These are phyloP conservation scores for Acestrorhynchus altus DNA, from an alignment of 2,797 vertebrate species.

Conservation along the genomic window DNA sequence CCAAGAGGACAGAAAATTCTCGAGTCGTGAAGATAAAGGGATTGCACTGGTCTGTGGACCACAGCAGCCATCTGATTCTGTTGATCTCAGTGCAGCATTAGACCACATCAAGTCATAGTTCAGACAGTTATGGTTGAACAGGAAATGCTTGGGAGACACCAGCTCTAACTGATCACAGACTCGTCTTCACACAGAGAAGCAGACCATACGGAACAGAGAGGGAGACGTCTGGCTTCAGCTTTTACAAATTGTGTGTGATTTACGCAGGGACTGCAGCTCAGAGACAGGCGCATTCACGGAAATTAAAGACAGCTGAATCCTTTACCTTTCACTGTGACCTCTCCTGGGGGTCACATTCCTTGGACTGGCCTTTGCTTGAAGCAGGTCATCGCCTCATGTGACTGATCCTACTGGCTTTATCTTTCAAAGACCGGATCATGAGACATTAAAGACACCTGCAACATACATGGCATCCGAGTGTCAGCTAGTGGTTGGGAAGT, in stretches of 20 bases:
- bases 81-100: background rate
- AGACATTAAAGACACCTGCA: slow-evolving; percentile 5
- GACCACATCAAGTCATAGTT: slow-evolving; percentile 43
- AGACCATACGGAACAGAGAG: slow-evolving; percentile 20
- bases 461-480: background rate
- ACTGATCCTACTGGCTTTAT: background rate
- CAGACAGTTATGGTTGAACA: slow-evolving; percentile 61
- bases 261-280: background rate
- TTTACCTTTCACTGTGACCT: slow-evolving; percentile 46
- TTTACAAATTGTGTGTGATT: slow-evolving; percentile 1
- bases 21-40: background rate
- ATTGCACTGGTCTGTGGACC: slow-evolving; percentile 2
- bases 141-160: slow-evolving; percentile 66
- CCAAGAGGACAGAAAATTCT: background rate
- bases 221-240: background rate
- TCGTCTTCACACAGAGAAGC: slow-evolving; percentile 38
- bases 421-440: background rate
- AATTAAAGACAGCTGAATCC: slow-evolving; percentile 29
- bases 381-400: slow-evolving; percentile 20
- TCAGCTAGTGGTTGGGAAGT: background rate
- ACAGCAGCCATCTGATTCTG: background rate
- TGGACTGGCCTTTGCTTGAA: slow-evolving; percentile 28
- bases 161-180: slow-evolving; percentile 64
- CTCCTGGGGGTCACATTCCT: slow-evolving; percentile 11
- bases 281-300: slow-evolving; percentile 13